Conservation (phyloP, 1,140 invertebrate species). For the Drosophila obscura region DNA sequence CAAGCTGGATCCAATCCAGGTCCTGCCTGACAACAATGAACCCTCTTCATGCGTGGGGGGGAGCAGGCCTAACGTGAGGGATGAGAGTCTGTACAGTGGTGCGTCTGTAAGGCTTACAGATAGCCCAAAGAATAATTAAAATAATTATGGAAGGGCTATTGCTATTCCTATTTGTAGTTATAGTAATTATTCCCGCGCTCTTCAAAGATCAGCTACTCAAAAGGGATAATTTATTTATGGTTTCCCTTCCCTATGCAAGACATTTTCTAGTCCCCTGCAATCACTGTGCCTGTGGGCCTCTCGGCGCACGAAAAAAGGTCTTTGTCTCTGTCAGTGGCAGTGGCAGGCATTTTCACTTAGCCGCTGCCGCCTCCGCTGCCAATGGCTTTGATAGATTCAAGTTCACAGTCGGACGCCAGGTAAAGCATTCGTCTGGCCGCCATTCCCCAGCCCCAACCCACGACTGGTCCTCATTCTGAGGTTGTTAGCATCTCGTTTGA, state of each 20-base stretch:
- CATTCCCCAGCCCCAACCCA: background rate
- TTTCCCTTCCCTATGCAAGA: no score
- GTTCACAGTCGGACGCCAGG: constrained; percentile 60
- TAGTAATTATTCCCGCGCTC: background rate
- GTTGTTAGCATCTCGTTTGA: constrained; percentile 26
- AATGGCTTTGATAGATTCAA: constrained; percentile 65
- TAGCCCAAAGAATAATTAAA: background rate
- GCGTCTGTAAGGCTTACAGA: no score
- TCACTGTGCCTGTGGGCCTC: constrained; percentile 15
- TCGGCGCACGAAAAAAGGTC: constrained; percentile 11
- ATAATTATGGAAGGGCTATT: no score
- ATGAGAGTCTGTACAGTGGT: constrained; percentile 20
- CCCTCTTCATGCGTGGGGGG: constrained; percentile 48
- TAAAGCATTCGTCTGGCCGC: constrained; percentile 42
- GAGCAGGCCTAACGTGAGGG: constrained; percentile 8
- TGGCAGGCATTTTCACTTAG: constrained; percentile 49
- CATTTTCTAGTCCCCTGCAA: background rate
- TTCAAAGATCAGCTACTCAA: background rate
- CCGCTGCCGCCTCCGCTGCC: constrained; percentile 1
- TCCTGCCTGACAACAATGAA: constrained; percentile 48
- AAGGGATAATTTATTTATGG: background rate
- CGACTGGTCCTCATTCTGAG: constrained; percentile 5
- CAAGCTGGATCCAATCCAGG: constrained; percentile 10
- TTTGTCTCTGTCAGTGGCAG: constrained; percentile 57
- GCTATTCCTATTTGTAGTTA: background rate